Evolutionary conservation across 2,888 invertebrate species (phyloP).

Genomic region (Schrankia costaestrigalis): DNA sequence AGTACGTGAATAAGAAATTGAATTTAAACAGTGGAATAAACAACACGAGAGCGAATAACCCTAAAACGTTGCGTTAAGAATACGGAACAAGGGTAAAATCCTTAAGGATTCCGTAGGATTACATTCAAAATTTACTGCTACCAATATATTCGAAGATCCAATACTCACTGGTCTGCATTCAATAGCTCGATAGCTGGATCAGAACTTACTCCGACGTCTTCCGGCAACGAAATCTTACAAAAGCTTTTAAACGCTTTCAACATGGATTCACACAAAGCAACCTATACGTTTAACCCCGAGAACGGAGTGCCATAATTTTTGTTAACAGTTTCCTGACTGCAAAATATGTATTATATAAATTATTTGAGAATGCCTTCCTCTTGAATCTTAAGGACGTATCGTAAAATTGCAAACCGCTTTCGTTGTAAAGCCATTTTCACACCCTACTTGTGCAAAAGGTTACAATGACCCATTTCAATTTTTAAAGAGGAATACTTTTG

Average conservation of each 20-base stretch:
- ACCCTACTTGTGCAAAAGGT: conserved; percentile 11
- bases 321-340: conserved; percentile 49
- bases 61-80: conserved; percentile 19
- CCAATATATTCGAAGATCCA: conserved; percentile 27
- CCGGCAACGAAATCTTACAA: conserved; percentile 37
- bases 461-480: conserved; percentile 20
- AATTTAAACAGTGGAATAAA: too few species aligned
- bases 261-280: conserved; percentile 36
- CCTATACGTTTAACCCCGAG: conserved; percentile 39
- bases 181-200: conserved; percentile 35
- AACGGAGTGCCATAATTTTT: conserved; percentile 48
- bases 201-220: conserved; percentile 30
- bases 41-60: conserved; percentile 5
- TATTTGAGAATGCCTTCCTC: conserved; percentile 38
- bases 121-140: conserved; percentile 26
- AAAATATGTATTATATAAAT: conserved; percentile 46
- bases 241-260: conserved; percentile 50
- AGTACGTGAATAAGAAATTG: too few species aligned
- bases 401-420: conserved; percentile 14
- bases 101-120: conserved; percentile 24
- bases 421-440: conserved; percentile 15
- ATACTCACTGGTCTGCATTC: conserved; percentile 25
- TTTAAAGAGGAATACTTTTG: too few species aligned
- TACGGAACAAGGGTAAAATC: conserved; percentile 23
- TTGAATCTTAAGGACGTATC: conserved; percentile 19